phyloP scores from a whole-genome alignment of 1,140 invertebrate genomes.

The Asbolus verrucosus region DNA sequence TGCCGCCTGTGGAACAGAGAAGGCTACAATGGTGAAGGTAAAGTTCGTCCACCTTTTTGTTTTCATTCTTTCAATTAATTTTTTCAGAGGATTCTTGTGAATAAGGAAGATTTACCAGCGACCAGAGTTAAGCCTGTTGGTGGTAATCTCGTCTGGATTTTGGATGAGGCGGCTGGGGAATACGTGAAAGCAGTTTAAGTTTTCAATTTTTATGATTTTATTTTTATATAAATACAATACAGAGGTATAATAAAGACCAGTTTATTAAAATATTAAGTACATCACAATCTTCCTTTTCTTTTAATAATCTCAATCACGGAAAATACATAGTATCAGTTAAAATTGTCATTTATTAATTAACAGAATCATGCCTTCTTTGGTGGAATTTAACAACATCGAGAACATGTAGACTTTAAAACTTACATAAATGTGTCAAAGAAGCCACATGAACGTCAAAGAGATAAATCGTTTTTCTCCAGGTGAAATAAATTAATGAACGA shows the following conservation, averaged over 20 bases:
- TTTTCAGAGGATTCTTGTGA: constrained; percentile 77
- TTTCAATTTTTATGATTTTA: constrained; percentile 7
- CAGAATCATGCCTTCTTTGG: constrained; percentile 42
- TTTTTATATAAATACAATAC: constrained; percentile 57
- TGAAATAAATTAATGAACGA: constrained; percentile 18
- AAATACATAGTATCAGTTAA: constrained; percentile 41
- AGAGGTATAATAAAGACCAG: constrained; percentile 55
- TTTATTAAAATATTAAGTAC: constrained; percentile 61
- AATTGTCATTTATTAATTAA: constrained; percentile 42
- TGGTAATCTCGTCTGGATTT: constrained; percentile 82
- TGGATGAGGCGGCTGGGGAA: constrained; percentile 80
- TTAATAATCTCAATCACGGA: constrained; percentile 42
- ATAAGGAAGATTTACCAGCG: constrained; percentile 80
- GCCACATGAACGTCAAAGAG: constrained; percentile 35
- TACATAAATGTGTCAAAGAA: constrained; percentile 37
- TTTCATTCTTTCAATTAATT: not conserved
- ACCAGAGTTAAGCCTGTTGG: constrained; percentile 77
- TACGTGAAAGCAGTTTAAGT: constrained; percentile 30
- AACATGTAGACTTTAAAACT: constrained; percentile 36
- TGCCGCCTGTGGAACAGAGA: constrained; percentile 83
- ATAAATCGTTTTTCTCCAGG: constrained; percentile 3
- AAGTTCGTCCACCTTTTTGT: constrained; percentile 8
- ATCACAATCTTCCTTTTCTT: constrained; percentile 53
- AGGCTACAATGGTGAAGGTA: constrained; percentile 92
- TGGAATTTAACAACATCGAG: constrained; percentile 34